These are phyloP conservation scores for Globodera rostochiensis DNA, from an alignment of 1,140 invertebrate genomes.

Conservation along the genomic window DNA sequence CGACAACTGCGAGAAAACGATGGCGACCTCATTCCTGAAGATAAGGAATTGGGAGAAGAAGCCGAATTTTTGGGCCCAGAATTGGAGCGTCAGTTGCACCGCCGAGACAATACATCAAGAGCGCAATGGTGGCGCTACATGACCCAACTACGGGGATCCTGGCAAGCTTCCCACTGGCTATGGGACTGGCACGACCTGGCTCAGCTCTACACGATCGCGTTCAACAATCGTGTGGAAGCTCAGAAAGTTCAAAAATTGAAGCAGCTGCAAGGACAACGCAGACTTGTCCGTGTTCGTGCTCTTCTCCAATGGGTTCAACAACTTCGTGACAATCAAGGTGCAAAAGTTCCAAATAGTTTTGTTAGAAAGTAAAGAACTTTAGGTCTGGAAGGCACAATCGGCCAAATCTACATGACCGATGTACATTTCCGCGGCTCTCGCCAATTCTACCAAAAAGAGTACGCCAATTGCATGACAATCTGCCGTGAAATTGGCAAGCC, in stretches of 20 bases:
- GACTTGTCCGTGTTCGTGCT: not conserved
- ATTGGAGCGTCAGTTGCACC: not conserved
- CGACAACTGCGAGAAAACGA: not conserved
- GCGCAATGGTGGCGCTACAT: slow-evolving; percentile 2
- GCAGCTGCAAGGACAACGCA: not conserved
- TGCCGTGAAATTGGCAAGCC: not conserved
- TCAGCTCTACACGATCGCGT: not conserved
- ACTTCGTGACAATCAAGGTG: not conserved
- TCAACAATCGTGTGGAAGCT: not conserved
- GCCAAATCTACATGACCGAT: slow-evolving; percentile 2
- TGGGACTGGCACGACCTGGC: slow-evolving; percentile 1
- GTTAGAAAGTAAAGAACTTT: not conserved
- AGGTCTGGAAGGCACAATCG: not conserved
- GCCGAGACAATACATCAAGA: not conserved
- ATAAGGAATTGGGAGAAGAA: not conserved
- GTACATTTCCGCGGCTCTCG: not conserved
- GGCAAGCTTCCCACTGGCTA: not conserved
- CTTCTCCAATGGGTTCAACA: not conserved
- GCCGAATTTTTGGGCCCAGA: not conserved
- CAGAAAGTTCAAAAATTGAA: slow-evolving; percentile 7
- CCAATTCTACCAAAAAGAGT: slow-evolving; percentile 6
- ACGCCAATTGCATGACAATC: slow-evolving; percentile 6
- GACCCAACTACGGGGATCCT: not conserved
- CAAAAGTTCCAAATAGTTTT: not conserved
- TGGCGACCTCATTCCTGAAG: not conserved